phyloP scores from a whole-genome alignment of 2,797 vertebrate genomes.

The Hybognathus amarus region DNA sequence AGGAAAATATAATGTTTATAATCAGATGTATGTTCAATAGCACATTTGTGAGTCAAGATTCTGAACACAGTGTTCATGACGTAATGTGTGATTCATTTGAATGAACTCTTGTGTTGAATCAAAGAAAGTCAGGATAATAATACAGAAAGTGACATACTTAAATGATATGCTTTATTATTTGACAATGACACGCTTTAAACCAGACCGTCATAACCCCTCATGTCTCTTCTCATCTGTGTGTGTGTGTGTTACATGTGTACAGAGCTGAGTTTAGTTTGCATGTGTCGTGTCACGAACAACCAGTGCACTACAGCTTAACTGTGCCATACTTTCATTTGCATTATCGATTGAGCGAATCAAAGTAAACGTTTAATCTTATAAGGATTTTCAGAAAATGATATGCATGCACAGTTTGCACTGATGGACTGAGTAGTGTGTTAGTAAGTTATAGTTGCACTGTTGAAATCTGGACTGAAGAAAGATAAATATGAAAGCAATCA shows the following conservation, averaged over 20 bases:
- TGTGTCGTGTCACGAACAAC: not conserved
- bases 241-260: not conserved
- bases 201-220: not conserved
- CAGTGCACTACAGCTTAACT: not conserved
- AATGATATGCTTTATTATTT: conserved; percentile 15
- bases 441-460: not conserved
- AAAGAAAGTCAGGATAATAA: not conserved
- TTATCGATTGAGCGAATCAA: not conserved
- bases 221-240: not conserved
- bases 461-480: not conserved
- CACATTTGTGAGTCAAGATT: not conserved
- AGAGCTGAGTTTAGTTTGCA: not conserved
- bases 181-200: not conserved
- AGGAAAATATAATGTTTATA: not conserved
- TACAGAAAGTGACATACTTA: not conserved
- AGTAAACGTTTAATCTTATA: not conserved
- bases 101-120: too few species aligned
- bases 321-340: not conserved
- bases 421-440: not conserved
- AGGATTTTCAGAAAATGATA: not conserved
- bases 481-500: too few species aligned
- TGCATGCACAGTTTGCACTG: not conserved
- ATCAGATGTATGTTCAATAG: not conserved
- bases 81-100: too few species aligned
- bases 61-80: not conserved